Conservation (phyloP, 1,140 invertebrate genomes). For the Aphidius gifuensis region DNA sequence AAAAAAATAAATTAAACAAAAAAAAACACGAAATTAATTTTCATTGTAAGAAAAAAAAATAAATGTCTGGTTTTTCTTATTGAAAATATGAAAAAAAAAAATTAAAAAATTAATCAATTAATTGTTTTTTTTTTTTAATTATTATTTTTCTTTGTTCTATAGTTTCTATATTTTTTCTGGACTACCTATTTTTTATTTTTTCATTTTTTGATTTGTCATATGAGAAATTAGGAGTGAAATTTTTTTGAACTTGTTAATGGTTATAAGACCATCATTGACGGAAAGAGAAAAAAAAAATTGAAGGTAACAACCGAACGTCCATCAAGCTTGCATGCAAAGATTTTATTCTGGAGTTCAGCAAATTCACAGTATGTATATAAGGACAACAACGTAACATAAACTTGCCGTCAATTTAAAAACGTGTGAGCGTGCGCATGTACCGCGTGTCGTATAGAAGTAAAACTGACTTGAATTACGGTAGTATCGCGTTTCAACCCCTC, state of each 20-base stretch:
- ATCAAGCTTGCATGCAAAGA: conserved; percentile 49
- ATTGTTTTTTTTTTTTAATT: conserved; percentile 10
- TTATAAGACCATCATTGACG: no score
- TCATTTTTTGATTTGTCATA: no score
- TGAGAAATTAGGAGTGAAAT: no score
- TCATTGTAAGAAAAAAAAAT: no score
- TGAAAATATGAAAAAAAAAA: not conserved
- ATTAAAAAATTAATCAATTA: not conserved
- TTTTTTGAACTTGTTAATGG: no score
- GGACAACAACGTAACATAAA: conserved; percentile 9
- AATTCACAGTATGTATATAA: conserved; percentile 2
- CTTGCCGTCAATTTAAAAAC: not conserved
- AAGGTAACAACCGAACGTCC: conserved; percentile 45
- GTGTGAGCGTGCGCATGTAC: conserved; percentile 47
- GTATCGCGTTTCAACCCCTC: conserved; percentile 51
- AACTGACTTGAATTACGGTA: conserved; percentile 56
- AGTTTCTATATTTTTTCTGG: no score
- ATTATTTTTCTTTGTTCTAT: not conserved
- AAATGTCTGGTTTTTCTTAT: not conserved
- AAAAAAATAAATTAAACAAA: no score
- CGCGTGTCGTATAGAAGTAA: conserved; percentile 55
- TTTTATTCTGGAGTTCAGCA: conserved; percentile 44
- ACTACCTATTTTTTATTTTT: no score
- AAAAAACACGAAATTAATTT: no score
- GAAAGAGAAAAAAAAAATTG: no score